A percentile compares a stretch with the other conserved stretches of the same genome.
phyloP scores from a whole-genome alignment of 2,113 vertebrate genomes.

The Aspiorhynchus laticeps region DNA sequence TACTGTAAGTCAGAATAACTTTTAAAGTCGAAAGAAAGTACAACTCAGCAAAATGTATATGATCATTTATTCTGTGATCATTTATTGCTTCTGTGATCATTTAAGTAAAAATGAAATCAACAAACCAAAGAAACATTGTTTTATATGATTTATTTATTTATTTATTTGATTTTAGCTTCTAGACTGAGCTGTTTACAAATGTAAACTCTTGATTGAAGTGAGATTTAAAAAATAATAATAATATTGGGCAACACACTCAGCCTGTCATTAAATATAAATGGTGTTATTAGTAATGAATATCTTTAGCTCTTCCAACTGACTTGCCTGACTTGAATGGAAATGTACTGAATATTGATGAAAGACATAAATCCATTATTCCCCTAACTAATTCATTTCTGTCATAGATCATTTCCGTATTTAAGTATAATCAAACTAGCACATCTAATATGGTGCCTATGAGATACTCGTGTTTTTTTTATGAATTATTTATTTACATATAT shows the following conservation, averaged over 20 bases:
- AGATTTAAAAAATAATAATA: background rate
- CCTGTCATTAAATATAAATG: conserved; percentile 27
- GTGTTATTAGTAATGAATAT: conserved; percentile 4
- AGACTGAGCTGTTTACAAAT: conserved; percentile 1
- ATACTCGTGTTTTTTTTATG: background rate
- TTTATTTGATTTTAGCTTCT: background rate
- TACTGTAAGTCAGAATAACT: background rate
- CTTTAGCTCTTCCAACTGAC: background rate
- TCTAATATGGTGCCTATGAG: background rate
- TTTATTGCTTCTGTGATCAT: background rate
- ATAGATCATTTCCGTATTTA: background rate
- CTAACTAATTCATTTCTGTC: background rate
- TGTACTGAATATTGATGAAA: conserved; percentile 11
- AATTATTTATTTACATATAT: background rate
- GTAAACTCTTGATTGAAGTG: background rate
- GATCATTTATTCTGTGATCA: no score
- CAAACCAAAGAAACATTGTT: background rate
- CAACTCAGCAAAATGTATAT: background rate
- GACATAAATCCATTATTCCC: background rate
- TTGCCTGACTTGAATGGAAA: background rate
- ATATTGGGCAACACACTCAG: background rate
- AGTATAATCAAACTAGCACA: background rate
- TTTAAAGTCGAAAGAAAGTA: background rate
- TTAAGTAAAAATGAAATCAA: background rate
- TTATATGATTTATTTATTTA: background rate